phyloP scores from a whole-genome alignment of 2,113 vertebrate species.

The Maccullochella peelii region DNA sequence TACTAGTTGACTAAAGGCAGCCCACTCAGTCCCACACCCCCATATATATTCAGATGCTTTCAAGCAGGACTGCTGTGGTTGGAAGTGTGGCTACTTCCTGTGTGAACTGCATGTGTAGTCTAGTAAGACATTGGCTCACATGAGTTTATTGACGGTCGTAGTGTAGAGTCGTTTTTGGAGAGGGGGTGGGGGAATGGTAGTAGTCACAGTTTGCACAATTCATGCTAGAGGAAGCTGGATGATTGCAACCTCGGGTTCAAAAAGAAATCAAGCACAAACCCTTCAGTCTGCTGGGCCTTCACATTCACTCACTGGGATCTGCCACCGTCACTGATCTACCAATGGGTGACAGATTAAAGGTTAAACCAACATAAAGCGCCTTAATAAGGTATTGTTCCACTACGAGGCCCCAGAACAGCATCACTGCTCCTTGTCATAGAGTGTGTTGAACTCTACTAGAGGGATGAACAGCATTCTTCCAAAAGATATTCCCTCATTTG shows the following conservation, averaged over 20 bases:
- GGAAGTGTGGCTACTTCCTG: conserved; percentile 33
- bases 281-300: neutral
- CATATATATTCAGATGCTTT: neutral
- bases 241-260: neutral
- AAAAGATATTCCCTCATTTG: no score
- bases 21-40: neutral
- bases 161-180: neutral
- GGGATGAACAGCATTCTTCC: no score
- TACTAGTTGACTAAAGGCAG: conserved; percentile 12
- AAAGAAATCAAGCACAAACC: neutral
- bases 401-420: no score
- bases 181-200: no score
- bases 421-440: neutral
- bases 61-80: neutral
- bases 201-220: neutral
- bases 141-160: no score
- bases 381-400: neutral
- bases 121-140: neutral
- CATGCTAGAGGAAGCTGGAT: conserved; percentile 8
- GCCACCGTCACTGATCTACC: neutral
- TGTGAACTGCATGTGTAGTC: conserved; percentile 1
- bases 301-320: neutral
- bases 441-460: no score
- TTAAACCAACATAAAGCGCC: neutral
- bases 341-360: neutral